Conservation (phyloP, 1,140 invertebrate species). For the Rhizoglyphus robini region DNA sequence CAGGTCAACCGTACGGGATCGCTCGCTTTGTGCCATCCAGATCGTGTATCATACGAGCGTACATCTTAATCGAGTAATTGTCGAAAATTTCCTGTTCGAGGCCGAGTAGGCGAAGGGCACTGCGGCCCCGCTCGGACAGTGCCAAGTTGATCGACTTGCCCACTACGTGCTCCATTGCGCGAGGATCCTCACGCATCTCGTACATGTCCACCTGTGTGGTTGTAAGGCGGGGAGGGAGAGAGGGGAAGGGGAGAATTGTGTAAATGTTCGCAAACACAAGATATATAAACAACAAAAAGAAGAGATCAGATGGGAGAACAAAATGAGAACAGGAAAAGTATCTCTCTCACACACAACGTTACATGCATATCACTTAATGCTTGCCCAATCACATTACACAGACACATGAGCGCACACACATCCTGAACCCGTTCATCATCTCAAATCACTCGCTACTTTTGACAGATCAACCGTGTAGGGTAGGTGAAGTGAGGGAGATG, state of each 20-base stretch:
- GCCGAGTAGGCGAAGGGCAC: slow-evolving; percentile 60
- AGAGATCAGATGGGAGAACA: background rate
- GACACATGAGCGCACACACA: too few species aligned
- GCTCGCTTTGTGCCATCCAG: slow-evolving; percentile 50
- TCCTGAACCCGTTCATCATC: too few species aligned
- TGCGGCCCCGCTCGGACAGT: slow-evolving; percentile 65
- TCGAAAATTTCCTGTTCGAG: slow-evolving; percentile 59
- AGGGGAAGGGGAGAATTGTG: background rate
- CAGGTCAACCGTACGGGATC: slow-evolving; percentile 63
- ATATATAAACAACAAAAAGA: background rate
- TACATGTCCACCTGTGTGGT: slow-evolving; percentile 58
- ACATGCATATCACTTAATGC: too few species aligned
- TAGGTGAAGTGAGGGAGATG: too few species aligned
- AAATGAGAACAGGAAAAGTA: too few species aligned
- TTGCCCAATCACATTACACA: too few species aligned
- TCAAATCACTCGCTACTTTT: too few species aligned
- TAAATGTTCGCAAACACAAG: background rate
- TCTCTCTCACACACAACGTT: too few species aligned
- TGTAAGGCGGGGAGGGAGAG: too few species aligned
- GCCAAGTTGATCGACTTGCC: slow-evolving; percentile 89
- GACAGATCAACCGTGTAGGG: too few species aligned
- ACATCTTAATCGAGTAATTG: slow-evolving; percentile 73
- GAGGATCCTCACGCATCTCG: slow-evolving; percentile 66
- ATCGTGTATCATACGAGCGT: slow-evolving; percentile 72
- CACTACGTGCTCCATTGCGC: slow-evolving; percentile 40